Evolutionary conservation across 2,797 vertebrate species (phyloP).

Genomic region (Psittacula derbiana): DNA sequence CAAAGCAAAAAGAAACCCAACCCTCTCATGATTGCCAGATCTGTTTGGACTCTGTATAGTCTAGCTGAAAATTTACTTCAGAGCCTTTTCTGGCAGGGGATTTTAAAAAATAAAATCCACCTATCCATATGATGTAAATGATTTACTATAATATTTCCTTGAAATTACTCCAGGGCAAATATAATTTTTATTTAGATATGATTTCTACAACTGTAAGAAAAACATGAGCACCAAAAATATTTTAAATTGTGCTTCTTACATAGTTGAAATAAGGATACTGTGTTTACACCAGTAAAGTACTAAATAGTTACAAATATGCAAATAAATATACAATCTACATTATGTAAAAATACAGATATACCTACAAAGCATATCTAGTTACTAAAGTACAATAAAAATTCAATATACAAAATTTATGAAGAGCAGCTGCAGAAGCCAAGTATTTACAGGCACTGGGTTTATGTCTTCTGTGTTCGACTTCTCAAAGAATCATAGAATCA

Average conservation of each 20-base stretch:
- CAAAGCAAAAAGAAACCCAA: neutral
- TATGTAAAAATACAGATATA: neutral
- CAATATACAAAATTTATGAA: neutral
- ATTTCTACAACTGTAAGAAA: neutral
- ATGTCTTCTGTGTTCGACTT: neutral
- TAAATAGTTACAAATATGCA: neutral
- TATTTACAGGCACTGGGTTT: neutral
- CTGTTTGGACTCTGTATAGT: neutral
- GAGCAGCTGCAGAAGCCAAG: neutral
- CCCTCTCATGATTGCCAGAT: fast-evolving
- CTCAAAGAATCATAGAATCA: neutral
- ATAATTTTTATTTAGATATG: neutral
- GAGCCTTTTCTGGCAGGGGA: neutral
- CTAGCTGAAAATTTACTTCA: neutral
- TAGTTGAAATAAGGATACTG: neutral
- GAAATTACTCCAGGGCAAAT: neutral
- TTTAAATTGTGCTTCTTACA: neutral
- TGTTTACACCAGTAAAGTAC: neutral
- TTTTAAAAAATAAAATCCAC: neutral
- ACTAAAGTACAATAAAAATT: neutral
- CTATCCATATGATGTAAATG: neutral
- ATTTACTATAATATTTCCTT: neutral
- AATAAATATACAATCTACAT: neutral
- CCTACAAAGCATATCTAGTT: neutral
- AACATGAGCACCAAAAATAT: neutral